phyloP scores from a whole-genome alignment of 2,113 vertebrate species.

The Cygnus buccinator region DNA sequence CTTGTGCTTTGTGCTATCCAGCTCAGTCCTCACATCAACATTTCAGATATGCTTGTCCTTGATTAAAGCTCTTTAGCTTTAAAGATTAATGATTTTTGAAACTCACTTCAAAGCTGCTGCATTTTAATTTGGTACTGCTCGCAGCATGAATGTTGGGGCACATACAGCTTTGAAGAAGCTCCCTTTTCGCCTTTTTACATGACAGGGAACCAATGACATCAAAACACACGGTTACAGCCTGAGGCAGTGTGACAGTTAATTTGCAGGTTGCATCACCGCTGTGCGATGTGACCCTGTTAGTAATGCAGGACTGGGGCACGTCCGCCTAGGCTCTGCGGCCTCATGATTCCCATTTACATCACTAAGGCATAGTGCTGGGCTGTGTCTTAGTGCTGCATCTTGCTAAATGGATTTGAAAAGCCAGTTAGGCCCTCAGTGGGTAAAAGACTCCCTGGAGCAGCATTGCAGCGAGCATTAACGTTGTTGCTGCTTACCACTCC shows the following conservation, averaged over 20 bases:
- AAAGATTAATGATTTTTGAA: background rate
- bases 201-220: rapidly evolving
- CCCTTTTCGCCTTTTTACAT: rapidly evolving
- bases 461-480: rapidly evolving
- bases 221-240: rapidly evolving
- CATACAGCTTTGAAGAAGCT: rapidly evolving
- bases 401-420: rapidly evolving
- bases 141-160: rapidly evolving
- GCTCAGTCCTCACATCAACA: rapidly evolving
- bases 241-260: rapidly evolving
- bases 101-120: background rate
- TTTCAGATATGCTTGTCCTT: background rate
- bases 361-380: too few species aligned
- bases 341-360: rapidly evolving
- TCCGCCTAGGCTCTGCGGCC: rapidly evolving
- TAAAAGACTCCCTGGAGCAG: rapidly evolving
- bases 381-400: rapidly evolving
- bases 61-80: background rate
- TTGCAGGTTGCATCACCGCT: rapidly evolving
- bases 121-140: background rate
- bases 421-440: rapidly evolving
- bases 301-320: rapidly evolving
- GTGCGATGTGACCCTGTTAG: rapidly evolving
- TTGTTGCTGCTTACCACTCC: rapidly evolving
- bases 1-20: background rate